Conservation (phyloP, 2,113 vertebrate species). For the Anarrhichthys ocellatus region DNA sequence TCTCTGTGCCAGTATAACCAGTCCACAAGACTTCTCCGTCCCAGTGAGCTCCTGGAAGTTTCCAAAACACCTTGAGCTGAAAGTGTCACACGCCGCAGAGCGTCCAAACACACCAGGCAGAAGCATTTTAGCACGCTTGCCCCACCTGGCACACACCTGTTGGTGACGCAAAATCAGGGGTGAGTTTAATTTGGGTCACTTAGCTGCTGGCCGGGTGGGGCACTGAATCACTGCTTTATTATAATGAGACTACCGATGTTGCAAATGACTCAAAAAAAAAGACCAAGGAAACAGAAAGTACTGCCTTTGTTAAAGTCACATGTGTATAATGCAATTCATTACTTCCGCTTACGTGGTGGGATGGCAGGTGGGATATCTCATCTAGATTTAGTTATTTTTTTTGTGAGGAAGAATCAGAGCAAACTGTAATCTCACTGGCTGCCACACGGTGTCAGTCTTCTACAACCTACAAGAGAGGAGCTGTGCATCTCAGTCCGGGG, state of each 20-base stretch:
- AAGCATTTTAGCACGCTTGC: neutral
- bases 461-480: constrained; percentile 1
- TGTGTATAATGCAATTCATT: too few relatives aligned
- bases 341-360: too few relatives aligned
- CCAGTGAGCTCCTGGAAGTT: neutral
- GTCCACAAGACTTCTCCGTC: too few relatives aligned
- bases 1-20: too few relatives aligned
- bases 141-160: neutral
- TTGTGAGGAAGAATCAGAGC: neutral
- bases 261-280: too few relatives aligned
- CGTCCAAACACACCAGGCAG: neutral
- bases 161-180: neutral
- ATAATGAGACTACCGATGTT: neutral
- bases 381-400: neutral
- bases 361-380: neutral
- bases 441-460: constrained; percentile 63
- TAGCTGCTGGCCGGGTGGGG: neutral
- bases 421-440: neutral
- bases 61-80: too few relatives aligned
- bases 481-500: neutral
- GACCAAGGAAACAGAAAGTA: neutral
- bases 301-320: neutral
- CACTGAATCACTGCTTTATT: neutral
- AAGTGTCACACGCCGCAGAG: neutral
- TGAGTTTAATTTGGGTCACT: neutral